These are phyloP conservation scores for Ooceraea biroi DNA, from an alignment of 1,140 invertebrate genomes.

Conservation along the genomic window DNA sequence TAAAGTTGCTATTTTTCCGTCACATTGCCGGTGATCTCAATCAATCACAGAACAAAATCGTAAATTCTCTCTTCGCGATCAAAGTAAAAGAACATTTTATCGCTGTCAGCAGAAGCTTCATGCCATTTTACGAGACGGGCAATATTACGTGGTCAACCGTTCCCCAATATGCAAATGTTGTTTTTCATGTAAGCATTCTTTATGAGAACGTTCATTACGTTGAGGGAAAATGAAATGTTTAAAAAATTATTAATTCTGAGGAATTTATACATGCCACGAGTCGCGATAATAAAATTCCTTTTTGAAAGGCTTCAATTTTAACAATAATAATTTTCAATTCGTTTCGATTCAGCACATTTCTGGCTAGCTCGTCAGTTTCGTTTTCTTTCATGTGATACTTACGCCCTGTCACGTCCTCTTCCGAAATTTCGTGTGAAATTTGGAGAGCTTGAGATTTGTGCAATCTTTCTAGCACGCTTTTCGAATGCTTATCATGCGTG, in stretches of 20 bases:
- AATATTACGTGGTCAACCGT: background rate
- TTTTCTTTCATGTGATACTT: background rate
- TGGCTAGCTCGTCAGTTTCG: background rate
- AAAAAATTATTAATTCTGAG: background rate
- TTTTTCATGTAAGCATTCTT: background rate
- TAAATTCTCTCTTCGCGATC: slow-evolving; percentile 9
- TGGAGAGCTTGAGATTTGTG: too few species aligned
- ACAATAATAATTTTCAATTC: background rate
- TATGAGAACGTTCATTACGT: background rate
- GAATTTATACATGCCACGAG: too few species aligned
- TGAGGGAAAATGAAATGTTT: background rate
- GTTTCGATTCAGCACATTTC: background rate
- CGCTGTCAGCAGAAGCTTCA: background rate
- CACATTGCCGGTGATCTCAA: slow-evolving; percentile 1
- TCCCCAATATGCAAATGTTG: slow-evolving; percentile 23
- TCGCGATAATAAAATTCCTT: too few species aligned
- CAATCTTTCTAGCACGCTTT: background rate
- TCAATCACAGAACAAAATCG: background rate
- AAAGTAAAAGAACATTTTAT: background rate
- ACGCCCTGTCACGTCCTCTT: slow-evolving; percentile 9
- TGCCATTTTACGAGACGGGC: slow-evolving; percentile 29
- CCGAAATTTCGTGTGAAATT: slow-evolving; percentile 8
- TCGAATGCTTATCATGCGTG: slow-evolving; percentile 21
- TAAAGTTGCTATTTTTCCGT: background rate
- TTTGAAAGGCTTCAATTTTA: too few species aligned